phyloP scores from a whole-genome alignment of 2,888 invertebrate species.

The Malthinus flaveolus region DNA sequence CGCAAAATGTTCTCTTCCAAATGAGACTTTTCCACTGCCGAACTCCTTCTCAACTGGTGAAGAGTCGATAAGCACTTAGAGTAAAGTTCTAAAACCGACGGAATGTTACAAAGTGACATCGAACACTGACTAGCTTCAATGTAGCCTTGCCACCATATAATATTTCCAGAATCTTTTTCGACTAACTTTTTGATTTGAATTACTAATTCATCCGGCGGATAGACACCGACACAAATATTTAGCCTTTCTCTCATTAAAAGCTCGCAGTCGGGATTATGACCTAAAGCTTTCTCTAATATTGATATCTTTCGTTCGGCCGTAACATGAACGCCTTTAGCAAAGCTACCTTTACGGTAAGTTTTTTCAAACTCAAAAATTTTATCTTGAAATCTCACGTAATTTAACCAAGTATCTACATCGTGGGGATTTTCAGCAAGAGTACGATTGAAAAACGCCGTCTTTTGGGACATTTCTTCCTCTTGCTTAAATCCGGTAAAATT shows the following conservation, averaged over 20 bases:
- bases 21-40: slow-evolving; percentile 45
- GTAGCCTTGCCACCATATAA: slow-evolving; percentile 59
- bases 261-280: slow-evolving; percentile 59
- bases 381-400: slow-evolving; percentile 64
- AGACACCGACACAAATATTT: slow-evolving; percentile 55
- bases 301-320: slow-evolving; percentile 62
- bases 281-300: slow-evolving; percentile 64
- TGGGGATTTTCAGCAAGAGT: slow-evolving; percentile 57
- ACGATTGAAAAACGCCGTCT: slow-evolving; percentile 60
- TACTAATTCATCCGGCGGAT: slow-evolving; percentile 64
- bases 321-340: slow-evolving; percentile 53
- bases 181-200: slow-evolving; percentile 55
- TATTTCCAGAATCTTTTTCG: slow-evolving; percentile 56
- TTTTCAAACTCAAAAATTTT: slow-evolving; percentile 54
- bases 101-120: slow-evolving; percentile 65
- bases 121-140: slow-evolving; percentile 60
- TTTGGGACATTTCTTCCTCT: slow-evolving; percentile 57
- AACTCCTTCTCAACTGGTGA: slow-evolving; percentile 51
- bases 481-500: slow-evolving; percentile 45
- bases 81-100: slow-evolving; percentile 62
- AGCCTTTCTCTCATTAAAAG: slow-evolving; percentile 58
- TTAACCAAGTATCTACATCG: slow-evolving; percentile 62
- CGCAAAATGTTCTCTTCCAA: slow-evolving; percentile 52
- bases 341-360: slow-evolving; percentile 51
- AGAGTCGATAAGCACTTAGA: slow-evolving; percentile 56